Evolutionary conservation across 2,797 vertebrate genomes (phyloP).

Genomic region (Smutsia temminckii): DNA sequence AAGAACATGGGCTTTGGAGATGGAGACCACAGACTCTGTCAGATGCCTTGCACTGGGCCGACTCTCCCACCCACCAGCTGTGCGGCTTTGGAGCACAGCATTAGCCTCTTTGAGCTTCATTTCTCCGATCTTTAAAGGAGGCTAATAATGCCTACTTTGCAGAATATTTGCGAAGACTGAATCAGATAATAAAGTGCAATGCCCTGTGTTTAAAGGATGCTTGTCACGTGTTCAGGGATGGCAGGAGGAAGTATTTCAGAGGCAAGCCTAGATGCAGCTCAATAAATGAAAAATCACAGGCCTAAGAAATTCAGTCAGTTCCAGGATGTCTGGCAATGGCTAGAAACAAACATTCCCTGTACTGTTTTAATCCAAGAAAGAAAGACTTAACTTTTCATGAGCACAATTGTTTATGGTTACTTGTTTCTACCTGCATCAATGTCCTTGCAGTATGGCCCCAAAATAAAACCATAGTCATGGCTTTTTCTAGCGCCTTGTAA

Average conservation of each 20-base stretch:
- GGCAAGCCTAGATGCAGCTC: not conserved
- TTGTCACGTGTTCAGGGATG: not conserved
- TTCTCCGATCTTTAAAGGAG: not conserved
- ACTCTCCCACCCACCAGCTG: not conserved
- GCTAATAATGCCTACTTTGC: not conserved
- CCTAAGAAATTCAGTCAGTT: not conserved
- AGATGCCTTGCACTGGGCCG: not conserved
- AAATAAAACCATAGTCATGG: not conserved
- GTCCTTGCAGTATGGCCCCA: not conserved
- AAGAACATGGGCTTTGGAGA: not conserved
- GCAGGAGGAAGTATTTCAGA: not conserved
- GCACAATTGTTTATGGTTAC: constrained; percentile 19
- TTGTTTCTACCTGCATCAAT: constrained; percentile 52
- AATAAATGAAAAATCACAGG: not conserved
- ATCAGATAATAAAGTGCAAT: not conserved
- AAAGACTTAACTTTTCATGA: constrained; percentile 21
- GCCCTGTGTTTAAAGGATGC: not conserved
- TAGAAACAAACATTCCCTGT: not conserved
- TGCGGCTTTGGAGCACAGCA: not conserved
- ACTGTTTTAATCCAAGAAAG: not conserved
- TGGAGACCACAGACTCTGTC: not conserved
- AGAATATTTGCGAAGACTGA: not conserved
- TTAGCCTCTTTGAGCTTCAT: not conserved
- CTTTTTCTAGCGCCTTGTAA: constrained; percentile 12
- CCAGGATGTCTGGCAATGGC: not conserved